Evolutionary conservation across 2,113 vertebrate genomes (phyloP).

Genomic region (Hyla sarda): DNA sequence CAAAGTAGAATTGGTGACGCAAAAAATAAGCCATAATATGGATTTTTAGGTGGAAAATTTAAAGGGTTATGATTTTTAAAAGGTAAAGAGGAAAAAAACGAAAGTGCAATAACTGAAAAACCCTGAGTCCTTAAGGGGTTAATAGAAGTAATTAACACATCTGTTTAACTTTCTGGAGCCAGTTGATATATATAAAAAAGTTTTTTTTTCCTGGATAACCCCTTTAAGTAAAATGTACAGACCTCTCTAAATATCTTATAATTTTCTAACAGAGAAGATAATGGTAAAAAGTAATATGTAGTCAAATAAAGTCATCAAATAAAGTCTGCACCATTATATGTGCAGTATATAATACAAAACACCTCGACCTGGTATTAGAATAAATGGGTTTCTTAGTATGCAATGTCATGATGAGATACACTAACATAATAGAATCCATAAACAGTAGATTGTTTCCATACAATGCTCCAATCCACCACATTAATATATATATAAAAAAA

Average conservation of each 20-base stretch:
- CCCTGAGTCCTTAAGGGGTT: too few species aligned
- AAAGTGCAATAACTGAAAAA: too few species aligned
- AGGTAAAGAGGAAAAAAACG: too few species aligned
- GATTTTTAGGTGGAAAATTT: too few species aligned
- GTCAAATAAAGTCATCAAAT: background rate
- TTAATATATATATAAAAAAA: background rate
- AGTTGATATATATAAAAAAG: too few species aligned
- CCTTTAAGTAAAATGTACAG: background rate
- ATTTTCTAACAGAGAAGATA: background rate
- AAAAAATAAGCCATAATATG: too few species aligned
- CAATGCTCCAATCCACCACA: background rate
- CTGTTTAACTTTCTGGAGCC: too few species aligned
- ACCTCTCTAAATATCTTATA: background rate
- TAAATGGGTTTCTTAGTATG: background rate
- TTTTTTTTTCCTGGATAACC: too few species aligned
- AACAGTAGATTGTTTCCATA: background rate
- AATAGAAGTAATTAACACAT: too few species aligned
- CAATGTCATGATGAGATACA: conserved; percentile 5
- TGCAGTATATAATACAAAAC: background rate
- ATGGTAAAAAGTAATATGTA: too few species aligned
- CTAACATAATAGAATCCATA: background rate
- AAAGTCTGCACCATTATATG: background rate
- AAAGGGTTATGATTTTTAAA: too few species aligned
- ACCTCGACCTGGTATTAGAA: background rate
- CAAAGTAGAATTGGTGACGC: too few species aligned